Evolutionary conservation across 2,888 invertebrate species (phyloP).

Genomic region (Spicauda simplicius): DNA sequence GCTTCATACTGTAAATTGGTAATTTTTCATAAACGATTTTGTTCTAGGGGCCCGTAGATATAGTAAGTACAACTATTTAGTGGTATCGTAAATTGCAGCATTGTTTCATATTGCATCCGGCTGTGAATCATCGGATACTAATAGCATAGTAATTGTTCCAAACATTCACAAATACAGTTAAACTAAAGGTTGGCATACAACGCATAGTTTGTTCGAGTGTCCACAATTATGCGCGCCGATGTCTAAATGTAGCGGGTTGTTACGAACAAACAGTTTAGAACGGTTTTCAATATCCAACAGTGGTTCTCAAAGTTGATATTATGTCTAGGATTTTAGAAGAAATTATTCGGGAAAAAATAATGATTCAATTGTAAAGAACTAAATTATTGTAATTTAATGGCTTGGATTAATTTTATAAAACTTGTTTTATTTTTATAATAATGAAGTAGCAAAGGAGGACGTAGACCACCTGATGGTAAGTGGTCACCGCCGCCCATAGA

Average conservation of each 20-base stretch:
- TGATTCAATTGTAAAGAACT: too few species aligned
- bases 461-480: too few species aligned
- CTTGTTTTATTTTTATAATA: too few species aligned
- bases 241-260: slow-evolving; percentile 32
- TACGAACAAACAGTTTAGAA: slow-evolving; percentile 29
- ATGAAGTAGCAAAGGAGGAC: too few species aligned
- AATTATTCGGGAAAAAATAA: neutral
- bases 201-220: slow-evolving; percentile 11
- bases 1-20: too few species aligned
- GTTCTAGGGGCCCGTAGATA: too few species aligned
- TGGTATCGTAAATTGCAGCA: neutral
- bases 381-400: too few species aligned
- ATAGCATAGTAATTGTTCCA: neutral
- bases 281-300: slow-evolving; percentile 1
- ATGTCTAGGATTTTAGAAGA: too few species aligned
- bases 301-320: slow-evolving; percentile 15
- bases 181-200: slow-evolving; percentile 4
- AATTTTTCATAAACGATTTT: too few species aligned
- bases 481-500: too few species aligned
- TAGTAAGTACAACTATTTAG: too few species aligned
- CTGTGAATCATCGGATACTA: neutral
- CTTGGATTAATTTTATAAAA: too few species aligned
- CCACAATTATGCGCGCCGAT: slow-evolving; percentile 17
- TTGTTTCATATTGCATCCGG: neutral
- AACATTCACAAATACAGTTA: slow-evolving; percentile 11